Evolutionary conservation across 2,888 invertebrate genomes (phyloP), one percentile per base, ranked within the genome.

Genomic region (Heliconius sara): DNA sequence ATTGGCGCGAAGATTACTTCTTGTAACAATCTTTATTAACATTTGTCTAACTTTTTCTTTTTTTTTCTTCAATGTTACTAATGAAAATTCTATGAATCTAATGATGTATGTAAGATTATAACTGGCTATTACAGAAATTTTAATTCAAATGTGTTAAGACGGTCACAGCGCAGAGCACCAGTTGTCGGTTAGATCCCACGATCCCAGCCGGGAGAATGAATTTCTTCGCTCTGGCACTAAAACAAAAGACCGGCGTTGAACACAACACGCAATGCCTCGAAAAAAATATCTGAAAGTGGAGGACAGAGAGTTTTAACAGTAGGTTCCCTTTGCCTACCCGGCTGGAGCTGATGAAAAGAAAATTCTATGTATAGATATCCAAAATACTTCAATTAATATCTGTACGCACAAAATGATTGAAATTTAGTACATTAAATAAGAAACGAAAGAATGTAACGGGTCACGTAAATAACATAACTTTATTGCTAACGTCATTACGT

Each of bases 401-500:
- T 47, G 73, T 30, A 57, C 27, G 30, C 76, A 63, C 22, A 52
- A 67, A 73, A 78, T 80, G 67, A 81, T 82, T 82, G 77, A 82
- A 81, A 70, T 43, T 43, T 43, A 78, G 78, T 82, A 77, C 39
- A 80, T 84, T 74, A 80, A 77, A 65, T 65, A 81, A 79, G 83
- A 85, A 85, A 89, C 88, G 88, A 86, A 87, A 86, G 87, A 86
- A 86, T 88, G 87, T 89, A 91, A 90, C 90, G 86, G 87, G 91
- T 92, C 94, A 94, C 94, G 95, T 93, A 85, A 90, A 85, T 88
- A 91, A 89, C 92, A 93, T 94, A 94, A 94, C 92, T 95, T 93
- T 91, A 91, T 91, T 91, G 90, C 90, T 93, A 93, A 93, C 92
- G 91, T 93, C 92, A 94, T 94, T 94, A 94, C 93, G 90, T 93